A percentile compares a stretch with the other conserved stretches of the same genome.
Conservation (phyloP, 2,797 vertebrate genomes). For the Oreochromis mossambicus region DNA sequence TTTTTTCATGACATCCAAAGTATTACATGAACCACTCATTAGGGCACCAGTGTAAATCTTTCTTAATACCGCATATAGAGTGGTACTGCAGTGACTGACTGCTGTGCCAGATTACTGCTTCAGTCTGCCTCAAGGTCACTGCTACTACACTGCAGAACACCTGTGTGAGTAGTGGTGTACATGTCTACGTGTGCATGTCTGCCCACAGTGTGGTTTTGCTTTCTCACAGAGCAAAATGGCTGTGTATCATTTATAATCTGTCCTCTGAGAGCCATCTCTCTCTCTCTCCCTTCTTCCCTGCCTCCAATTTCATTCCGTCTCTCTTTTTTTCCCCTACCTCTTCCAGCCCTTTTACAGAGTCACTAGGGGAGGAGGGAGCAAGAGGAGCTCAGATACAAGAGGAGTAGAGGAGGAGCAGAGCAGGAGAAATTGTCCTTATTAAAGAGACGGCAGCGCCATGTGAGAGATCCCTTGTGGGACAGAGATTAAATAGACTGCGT, state of each 20-base stretch:
- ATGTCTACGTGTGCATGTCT: neutral
- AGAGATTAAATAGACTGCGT: slow-evolving; percentile 79
- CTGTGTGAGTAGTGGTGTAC: slow-evolving; percentile 40
- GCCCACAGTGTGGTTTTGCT: slow-evolving; percentile 24
- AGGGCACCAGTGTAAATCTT: neutral
- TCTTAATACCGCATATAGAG: slow-evolving; percentile 13
- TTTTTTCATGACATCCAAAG: neutral
- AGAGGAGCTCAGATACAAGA: slow-evolving; percentile 18
- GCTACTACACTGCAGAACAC: slow-evolving; percentile 42
- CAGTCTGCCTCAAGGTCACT: slow-evolving; percentile 56
- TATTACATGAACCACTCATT: neutral
- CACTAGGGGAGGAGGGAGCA: slow-evolving; percentile 38
- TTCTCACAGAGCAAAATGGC: slow-evolving; percentile 56
- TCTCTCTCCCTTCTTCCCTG: slow-evolving; percentile 19
- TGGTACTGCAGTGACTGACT: slow-evolving; percentile 14
- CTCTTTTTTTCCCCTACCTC: slow-evolving; percentile 44
- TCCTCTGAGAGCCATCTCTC: slow-evolving; percentile 61
- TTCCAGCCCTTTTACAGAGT: slow-evolving; percentile 50
- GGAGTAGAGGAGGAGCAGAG: slow-evolving; percentile 37
- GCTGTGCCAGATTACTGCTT: slow-evolving; percentile 8
- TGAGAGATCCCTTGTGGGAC: slow-evolving; percentile 75
- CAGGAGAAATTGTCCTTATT: slow-evolving; percentile 78
- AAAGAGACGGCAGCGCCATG: slow-evolving; percentile 70
- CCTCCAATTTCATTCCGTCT: slow-evolving; percentile 47
- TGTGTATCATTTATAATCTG: slow-evolving; percentile 75